phyloP scores from a whole-genome alignment of 2,888 invertebrate genomes.

The Hypomecis atomaria region DNA sequence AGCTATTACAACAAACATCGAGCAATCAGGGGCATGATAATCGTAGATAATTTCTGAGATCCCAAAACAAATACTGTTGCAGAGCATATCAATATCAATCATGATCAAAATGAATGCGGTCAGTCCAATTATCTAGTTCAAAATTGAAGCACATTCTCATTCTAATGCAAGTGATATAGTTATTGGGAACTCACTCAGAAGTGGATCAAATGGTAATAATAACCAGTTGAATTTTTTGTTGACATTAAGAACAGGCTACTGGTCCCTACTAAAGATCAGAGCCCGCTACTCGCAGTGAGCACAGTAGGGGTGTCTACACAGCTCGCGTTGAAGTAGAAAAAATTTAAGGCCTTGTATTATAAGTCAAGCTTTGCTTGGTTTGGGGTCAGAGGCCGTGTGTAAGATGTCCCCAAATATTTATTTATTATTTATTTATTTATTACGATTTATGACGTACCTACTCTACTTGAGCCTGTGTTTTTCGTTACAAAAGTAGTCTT shows the following conservation, averaged over 20 bases:
- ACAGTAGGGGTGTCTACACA: constrained; percentile 14
- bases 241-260: constrained; percentile 41
- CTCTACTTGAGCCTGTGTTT: no score
- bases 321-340: background rate
- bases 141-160: constrained; percentile 34
- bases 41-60: constrained; percentile 31
- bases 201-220: constrained; percentile 40
- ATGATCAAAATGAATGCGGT: constrained; percentile 35
- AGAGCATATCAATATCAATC: constrained; percentile 32
- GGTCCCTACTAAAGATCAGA: constrained; percentile 38
- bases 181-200: constrained; percentile 39
- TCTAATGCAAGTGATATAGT: constrained; percentile 41
- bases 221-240: constrained; percentile 40
- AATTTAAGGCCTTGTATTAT: no score
- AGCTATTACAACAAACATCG: constrained; percentile 29
- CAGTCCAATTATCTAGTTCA: constrained; percentile 38
- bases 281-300: constrained; percentile 21
- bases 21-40: constrained; percentile 36
- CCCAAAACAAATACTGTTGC: constrained; percentile 38
- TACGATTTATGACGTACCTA: no score
- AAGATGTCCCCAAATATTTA: no score
- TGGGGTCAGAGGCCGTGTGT: no score
- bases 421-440: no score
- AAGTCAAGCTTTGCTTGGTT: no score
- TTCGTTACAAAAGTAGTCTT: no score